Percentiles rank a stretch among this genome's conserved stretches.
These are phyloP conservation scores for Lordiphosa collinella DNA, from an alignment of 1,140 invertebrate species.

Conservation along the genomic window DNA sequence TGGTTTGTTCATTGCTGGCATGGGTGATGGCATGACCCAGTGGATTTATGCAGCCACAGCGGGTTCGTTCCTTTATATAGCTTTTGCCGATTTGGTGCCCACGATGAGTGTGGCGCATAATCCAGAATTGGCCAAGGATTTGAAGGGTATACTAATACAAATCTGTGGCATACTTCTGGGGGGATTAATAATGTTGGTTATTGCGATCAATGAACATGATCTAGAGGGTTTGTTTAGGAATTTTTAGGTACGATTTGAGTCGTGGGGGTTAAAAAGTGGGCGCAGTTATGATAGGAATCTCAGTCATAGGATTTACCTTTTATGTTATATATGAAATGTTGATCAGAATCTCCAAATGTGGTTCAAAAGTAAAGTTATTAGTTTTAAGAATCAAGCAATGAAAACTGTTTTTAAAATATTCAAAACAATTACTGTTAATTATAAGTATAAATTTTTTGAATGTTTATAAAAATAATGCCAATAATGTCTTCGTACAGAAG, in stretches of 20 bases:
- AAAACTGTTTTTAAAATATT: background rate
- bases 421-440: background rate
- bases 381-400: background rate
- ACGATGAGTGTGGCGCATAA: constrained; percentile 81
- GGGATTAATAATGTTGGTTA: constrained; percentile 86
- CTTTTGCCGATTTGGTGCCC: constrained; percentile 88
- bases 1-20: constrained; percentile 86
- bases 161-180: constrained; percentile 86
- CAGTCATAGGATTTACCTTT: constrained; percentile 2
- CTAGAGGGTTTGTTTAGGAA: constrained; percentile 82
- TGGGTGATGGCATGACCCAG: constrained; percentile 83
- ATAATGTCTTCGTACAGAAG: no score
- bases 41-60: constrained; percentile 90
- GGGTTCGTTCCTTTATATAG: constrained; percentile 91
- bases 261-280: background rate
- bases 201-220: constrained; percentile 87
- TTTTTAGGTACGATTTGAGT: constrained; percentile 8
- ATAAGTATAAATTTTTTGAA: no score
- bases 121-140: constrained; percentile 78
- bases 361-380: constrained; percentile 1
- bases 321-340: constrained; percentile 24
- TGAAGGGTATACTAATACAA: constrained; percentile 80
- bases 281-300: constrained; percentile 10
- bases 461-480: no score
- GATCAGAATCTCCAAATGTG: constrained; percentile 22